Evolutionary conservation across 2,113 vertebrate species (phyloP), one percentile per base, ranked within the genome.

Genomic region (Epinephelus moara): DNA sequence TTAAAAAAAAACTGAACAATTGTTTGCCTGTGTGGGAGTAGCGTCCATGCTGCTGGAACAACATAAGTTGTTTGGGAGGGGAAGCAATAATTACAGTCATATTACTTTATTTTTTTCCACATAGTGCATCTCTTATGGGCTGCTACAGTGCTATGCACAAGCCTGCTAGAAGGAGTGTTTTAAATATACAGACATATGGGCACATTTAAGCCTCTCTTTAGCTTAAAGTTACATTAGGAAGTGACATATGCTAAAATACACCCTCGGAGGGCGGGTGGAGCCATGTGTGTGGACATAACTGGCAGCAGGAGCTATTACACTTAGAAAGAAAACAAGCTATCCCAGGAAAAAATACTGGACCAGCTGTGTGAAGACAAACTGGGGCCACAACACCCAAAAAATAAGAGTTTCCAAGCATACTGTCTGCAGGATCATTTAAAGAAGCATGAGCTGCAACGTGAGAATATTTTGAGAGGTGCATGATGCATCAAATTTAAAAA

Each of bases 241-340:
- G 57, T 53, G 57, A 70, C 47, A 69, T 21, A 50, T 19, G 27
- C 18, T 66, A 60, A 78, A 72, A 60, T 68, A 75, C 56, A 52
- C 53, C n/a, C 57, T 42, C 9, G 0, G 9, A 33, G 64, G 64
- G 17, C 10, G 47, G 49, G 57, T 33, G 56, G 72, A 70, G 21
- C 8, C 18, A 42, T 45, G 57, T 69, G 57, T 75, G 59, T 15
- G 4, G 47, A 70, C 53, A 55, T 45, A 61, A 49, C 50, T 63
- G 62, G 64, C 27, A 57, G 64, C 37, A 15, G 33, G 25, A 19
- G 13, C 30, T 42, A 64, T 52, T 49, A n/a, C 55, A 19, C 14
- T 71, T 7, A 30, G 6, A 11, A 52, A 33, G 59, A 53, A 70
- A 80, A 70, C 30, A 71, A 53, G 27, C 23, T 4, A 13, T 76